Evolutionary conservation across 2,797 vertebrate species (phyloP).

Genomic region (Tachyglossus aculeatus): DNA sequence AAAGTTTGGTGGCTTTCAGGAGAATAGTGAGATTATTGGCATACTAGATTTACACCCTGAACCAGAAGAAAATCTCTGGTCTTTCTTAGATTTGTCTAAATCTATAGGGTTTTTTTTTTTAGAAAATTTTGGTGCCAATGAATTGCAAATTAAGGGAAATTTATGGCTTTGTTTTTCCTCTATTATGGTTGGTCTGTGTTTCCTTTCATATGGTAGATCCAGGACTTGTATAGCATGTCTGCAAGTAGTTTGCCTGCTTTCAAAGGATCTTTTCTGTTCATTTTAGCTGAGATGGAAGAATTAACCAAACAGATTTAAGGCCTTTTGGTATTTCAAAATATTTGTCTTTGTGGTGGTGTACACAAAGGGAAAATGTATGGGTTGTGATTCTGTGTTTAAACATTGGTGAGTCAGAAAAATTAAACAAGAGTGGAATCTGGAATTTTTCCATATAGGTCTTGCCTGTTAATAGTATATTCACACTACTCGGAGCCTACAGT

Average conservation of each 20-base stretch:
- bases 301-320: neutral
- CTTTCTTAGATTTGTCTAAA: neutral
- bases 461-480: neutral
- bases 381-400: neutral
- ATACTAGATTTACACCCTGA: neutral
- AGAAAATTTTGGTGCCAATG: neutral
- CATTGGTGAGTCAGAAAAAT: neutral
- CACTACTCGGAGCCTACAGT: neutral
- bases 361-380: neutral
- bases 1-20: no score
- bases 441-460: neutral
- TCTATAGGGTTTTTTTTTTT: neutral
- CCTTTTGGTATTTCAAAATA: neutral
- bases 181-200: neutral
- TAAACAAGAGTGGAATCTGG: neutral
- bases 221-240: neutral
- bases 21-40: neutral
- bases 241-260: neutral
- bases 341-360: neutral
- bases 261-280: neutral
- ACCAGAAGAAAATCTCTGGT: neutral
- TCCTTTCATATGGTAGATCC: slow-evolving; percentile 11
- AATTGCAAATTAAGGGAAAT: neutral
- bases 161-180: slow-evolving; percentile 1
- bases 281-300: neutral